Conservation (phyloP, 2,797 vertebrate species). For the Falco rusticolus region DNA sequence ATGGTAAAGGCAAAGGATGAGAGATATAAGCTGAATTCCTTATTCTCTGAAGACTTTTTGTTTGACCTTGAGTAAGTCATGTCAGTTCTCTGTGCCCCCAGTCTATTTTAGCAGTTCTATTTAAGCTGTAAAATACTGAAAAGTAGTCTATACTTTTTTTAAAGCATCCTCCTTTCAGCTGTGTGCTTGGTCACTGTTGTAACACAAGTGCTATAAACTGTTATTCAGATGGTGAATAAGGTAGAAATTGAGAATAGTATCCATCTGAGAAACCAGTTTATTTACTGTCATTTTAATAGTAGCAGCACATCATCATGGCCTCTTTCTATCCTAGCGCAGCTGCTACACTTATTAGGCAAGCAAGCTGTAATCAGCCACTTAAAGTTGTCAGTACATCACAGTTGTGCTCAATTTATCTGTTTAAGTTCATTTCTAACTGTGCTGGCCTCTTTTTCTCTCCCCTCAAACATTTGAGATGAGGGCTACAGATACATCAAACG, state of each 20-base stretch:
- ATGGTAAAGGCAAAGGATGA: not conserved
- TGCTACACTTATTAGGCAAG: constrained; percentile 37
- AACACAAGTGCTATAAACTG: not conserved
- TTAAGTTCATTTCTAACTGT: constrained; percentile 44
- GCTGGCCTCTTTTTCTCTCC: constrained; percentile 16
- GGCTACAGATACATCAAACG: not conserved
- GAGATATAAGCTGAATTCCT: not conserved
- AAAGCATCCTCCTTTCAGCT: not conserved
- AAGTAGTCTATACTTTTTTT: not conserved
- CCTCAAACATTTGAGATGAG: not conserved
- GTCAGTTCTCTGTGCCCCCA: accelerated
- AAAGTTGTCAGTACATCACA: not conserved
- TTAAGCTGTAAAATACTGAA: not conserved
- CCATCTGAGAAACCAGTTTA: not conserved
- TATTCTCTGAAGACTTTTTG: not conserved
- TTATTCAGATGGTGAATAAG: not conserved
- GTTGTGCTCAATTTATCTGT: constrained; percentile 37
- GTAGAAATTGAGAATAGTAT: not conserved
- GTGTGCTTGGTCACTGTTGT: not conserved
- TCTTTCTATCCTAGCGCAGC: constrained; percentile 22
- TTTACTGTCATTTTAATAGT: constrained; percentile 17
- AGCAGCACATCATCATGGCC: not conserved
- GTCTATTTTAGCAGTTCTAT: not conserved
- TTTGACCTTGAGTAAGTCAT: not conserved
- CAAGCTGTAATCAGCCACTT: constrained; percentile 62